Evolutionary conservation across 2,113 vertebrate species (phyloP).

Genomic region (Gobiocypris rarus): DNA sequence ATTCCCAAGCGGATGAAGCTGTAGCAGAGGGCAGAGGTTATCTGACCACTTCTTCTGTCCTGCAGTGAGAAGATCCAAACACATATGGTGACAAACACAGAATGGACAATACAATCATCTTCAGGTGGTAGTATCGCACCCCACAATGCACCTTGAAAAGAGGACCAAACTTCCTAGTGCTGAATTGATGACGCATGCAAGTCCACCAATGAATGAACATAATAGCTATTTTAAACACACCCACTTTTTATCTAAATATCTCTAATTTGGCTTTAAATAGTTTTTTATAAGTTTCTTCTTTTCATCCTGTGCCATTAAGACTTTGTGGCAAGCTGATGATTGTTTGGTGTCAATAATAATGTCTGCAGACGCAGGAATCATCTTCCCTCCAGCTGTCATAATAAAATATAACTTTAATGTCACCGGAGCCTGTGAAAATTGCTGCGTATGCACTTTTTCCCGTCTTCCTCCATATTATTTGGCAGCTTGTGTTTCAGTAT

Average conservation of each 20-base stretch:
- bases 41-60: constrained; percentile 55
- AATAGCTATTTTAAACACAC: background rate
- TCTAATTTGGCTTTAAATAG: background rate
- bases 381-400: constrained; percentile 53
- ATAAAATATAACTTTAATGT: constrained; percentile 55
- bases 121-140: background rate
- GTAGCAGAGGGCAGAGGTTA: constrained; percentile 53
- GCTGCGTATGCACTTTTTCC: constrained; percentile 44
- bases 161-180: background rate
- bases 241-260: background rate
- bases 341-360: constrained; percentile 52
- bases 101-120: constrained; percentile 25
- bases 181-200: background rate
- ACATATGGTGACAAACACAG: constrained; percentile 15
- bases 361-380: constrained; percentile 47
- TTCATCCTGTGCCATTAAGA: constrained; percentile 15
- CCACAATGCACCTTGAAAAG: background rate
- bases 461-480: constrained; percentile 36
- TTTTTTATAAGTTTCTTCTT: background rate
- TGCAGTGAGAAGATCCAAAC: constrained; percentile 44
- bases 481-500: constrained; percentile 51
- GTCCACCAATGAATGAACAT: background rate
- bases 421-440: constrained; percentile 45
- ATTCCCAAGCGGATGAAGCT: constrained; percentile 51
- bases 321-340: constrained; percentile 24